Base-by-base conservation (phyloP, 2,888 invertebrate genomes). In the Callimorpha dominula region DNA sequence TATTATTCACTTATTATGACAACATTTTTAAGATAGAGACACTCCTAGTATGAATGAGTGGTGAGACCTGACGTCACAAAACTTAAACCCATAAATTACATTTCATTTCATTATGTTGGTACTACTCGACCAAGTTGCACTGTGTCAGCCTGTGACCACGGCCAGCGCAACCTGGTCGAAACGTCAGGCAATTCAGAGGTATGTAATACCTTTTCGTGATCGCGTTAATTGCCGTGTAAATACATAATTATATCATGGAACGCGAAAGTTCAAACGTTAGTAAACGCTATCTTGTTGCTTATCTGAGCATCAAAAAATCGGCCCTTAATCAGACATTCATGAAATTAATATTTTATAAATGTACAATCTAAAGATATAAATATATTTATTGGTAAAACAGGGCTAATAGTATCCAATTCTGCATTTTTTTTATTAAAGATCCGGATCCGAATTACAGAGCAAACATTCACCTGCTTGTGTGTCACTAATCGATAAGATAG, bases 401-500 rank as follows among this genome's bases (percentile, higher is more conserved):
- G 7, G 1, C 52, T 17, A 52, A 17, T 31, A 12, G 11, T 57
- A 49, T 65, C 14, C n/a, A 46, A 20, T 46, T 65, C 1, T 17
- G 5, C 5, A 65, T 20, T 31, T 40, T n/a, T 31, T 14, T 31
- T 65, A 50, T 50, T 20, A 71, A 57, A 62, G 20, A 73, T 57
- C 63, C 52, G 66, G 67, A n/a, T n/a, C n/a, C n/a, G n/a, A 70
- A 70, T 64, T 50, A 20, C 52, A 74, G 57, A 70, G 43, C 54
- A 50, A 64, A 64, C 71, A 73, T 65, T 60, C 65, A 63, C 65
- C 50, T 74, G 68, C 70, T 75, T 64, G 60, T 83, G 71, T 81
- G 80, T 79, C 79, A 81, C 57, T 49, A 54, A 66, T 74, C 46
- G 82, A 83, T 82, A 82, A 83, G 84, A 83, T 81, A 84, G 8